phyloP scores from a whole-genome alignment of 2,797 vertebrate species.

The Parauchenoglanis ngamensis region DNA sequence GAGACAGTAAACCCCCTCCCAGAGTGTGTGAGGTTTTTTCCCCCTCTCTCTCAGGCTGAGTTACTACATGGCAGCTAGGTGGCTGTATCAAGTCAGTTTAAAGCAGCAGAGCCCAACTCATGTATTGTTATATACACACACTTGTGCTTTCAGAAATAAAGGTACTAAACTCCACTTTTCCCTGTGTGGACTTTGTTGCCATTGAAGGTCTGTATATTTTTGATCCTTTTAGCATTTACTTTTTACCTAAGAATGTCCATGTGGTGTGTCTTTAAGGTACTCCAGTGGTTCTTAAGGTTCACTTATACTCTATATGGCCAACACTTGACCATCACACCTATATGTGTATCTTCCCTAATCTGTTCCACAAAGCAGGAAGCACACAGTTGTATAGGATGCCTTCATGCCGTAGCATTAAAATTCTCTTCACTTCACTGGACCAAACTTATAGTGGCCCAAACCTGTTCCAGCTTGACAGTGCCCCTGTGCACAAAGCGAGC shows the following conservation, averaged over 20 bases:
- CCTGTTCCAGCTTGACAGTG: not conserved
- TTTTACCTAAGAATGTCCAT: not conserved
- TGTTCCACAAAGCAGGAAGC: not conserved
- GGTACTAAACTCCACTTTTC: not conserved
- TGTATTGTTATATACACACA: not conserved
- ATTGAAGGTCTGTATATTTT: not conserved
- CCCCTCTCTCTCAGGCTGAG: constrained; percentile 9
- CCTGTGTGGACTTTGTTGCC: not conserved
- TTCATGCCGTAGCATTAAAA: not conserved
- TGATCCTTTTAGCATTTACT: not conserved
- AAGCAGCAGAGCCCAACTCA: not conserved
- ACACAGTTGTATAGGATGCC: not conserved
- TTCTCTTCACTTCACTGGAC: not conserved
- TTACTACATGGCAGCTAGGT: constrained; percentile 56
- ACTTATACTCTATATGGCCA: not conserved
- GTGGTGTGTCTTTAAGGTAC: not conserved
- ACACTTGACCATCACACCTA: not conserved
- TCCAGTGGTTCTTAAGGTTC: not conserved
- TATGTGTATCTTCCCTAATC: not conserved
- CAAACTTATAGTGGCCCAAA: not conserved
- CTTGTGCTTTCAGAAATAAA: not conserved
- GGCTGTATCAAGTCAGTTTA: constrained; percentile 60
- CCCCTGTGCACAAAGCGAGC: not conserved
- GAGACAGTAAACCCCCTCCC: constrained; percentile 68
- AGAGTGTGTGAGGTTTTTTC: constrained; percentile 33